Evolutionary conservation across 2,888 invertebrate species (phyloP).

Genomic region (Tetragnatha montana): DNA sequence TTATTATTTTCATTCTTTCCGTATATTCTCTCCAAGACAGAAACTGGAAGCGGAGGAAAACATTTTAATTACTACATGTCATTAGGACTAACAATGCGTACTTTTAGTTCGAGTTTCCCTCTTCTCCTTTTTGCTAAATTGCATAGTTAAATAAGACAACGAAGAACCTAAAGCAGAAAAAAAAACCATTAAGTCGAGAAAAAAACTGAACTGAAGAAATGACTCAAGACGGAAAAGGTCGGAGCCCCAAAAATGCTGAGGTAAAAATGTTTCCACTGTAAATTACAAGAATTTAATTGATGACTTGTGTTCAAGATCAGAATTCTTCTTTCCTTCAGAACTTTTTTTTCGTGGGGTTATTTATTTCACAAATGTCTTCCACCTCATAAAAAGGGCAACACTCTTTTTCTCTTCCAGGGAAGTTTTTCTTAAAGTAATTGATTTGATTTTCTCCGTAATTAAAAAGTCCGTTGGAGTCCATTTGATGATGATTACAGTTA

Average conservation of each 20-base stretch:
- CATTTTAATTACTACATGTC: slow-evolving; percentile 65
- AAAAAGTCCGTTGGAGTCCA: slow-evolving; percentile 23
- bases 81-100: slow-evolving; percentile 62
- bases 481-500: slow-evolving; percentile 27
- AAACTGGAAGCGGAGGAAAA: slow-evolving; percentile 49
- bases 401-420: neutral
- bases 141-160: slow-evolving; percentile 34
- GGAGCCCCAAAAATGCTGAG: neutral
- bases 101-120: slow-evolving; percentile 27
- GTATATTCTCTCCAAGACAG: neutral
- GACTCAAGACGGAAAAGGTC: slow-evolving; percentile 27
- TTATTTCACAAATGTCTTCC: neutral
- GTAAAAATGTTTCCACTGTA: slow-evolving; percentile 58
- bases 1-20: neutral
- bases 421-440: slow-evolving; percentile 36
- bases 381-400: neutral
- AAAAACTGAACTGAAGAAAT: neutral
- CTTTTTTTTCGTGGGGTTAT: neutral
- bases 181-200: neutral
- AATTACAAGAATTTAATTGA: slow-evolving; percentile 62
- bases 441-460: slow-evolving; percentile 46
- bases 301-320: slow-evolving; percentile 13
- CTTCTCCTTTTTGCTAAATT: slow-evolving; percentile 11
- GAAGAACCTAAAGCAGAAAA: neutral
- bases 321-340: neutral